phyloP scores from a whole-genome alignment of 2,113 vertebrate species.

The Sakesphorus luctuosus region DNA sequence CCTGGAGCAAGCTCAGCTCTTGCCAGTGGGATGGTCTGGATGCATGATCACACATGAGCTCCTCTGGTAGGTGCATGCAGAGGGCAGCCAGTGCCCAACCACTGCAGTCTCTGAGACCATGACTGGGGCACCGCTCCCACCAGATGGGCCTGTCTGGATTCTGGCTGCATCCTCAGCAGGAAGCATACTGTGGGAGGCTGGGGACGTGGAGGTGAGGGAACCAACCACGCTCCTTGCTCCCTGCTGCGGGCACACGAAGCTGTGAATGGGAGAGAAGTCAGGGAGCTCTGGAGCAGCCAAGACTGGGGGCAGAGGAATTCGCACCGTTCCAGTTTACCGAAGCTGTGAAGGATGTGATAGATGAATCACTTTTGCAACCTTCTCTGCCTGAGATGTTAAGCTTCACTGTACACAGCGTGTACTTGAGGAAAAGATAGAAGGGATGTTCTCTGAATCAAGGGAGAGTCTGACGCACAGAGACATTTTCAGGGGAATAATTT shows the following conservation, averaged over 20 bases:
- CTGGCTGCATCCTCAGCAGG: neutral
- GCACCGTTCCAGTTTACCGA: neutral
- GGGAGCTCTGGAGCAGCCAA: neutral
- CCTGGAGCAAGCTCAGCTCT: neutral
- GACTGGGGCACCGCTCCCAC: neutral
- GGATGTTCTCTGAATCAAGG: conserved; percentile 60
- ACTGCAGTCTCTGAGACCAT: fast-evolving
- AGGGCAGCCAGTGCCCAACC: neutral
- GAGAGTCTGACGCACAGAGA: conserved; percentile 65
- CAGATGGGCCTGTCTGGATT: neutral
- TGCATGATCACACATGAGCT: fast-evolving
- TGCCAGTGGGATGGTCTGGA: fast-evolving
- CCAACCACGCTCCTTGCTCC: neutral
- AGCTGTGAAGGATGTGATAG: conserved; percentile 55
- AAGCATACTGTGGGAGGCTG: neutral
- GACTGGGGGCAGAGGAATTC: conserved; percentile 10
- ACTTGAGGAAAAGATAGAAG: conserved; percentile 64
- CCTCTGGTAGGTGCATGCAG: fast-evolving
- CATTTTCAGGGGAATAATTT: conserved; percentile 65
- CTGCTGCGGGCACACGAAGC: fast-evolving
- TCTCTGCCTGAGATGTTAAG: conserved; percentile 8
- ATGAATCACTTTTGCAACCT: conserved; percentile 65
- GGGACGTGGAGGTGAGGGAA: neutral
- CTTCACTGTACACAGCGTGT: neutral
- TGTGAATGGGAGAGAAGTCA: neutral